Conservation (phyloP, 1,140 invertebrate genomes). For the Anastrepha ludens region DNA sequence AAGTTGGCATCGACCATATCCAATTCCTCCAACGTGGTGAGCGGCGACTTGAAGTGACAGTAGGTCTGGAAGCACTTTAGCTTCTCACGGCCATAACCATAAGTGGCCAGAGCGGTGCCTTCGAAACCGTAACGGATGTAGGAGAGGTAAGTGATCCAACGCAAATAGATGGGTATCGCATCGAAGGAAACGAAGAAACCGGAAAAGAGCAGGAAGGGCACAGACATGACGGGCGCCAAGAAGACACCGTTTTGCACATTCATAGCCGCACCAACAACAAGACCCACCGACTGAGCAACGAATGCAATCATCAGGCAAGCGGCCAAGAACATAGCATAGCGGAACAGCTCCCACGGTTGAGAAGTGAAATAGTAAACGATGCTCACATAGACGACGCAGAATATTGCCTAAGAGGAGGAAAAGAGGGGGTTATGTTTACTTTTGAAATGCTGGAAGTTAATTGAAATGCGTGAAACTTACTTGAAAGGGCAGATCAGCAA, state of each 20-base stretch:
- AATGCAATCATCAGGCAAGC: constrained; percentile 94
- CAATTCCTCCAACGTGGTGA: constrained; percentile 92
- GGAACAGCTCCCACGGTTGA: constrained; percentile 88
- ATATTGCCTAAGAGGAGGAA: constrained; percentile 81
- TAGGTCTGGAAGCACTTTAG: constrained; percentile 86
- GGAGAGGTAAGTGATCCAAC: constrained; percentile 96
- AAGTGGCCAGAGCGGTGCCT: constrained; percentile 94
- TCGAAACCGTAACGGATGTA: constrained; percentile 98
- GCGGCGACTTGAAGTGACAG: constrained; percentile 92
- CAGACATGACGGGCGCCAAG: constrained; percentile 95
- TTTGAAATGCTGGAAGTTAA: neutral
- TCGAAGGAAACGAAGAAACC: constrained; percentile 98
- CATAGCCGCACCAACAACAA: constrained; percentile 96
- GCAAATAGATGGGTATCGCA: constrained; percentile 94
- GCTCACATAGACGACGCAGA: constrained; percentile 92
- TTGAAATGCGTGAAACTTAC: constrained; percentile 75
- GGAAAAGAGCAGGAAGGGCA: constrained; percentile 94
- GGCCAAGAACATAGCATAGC: constrained; percentile 92
- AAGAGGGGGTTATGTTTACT: too few relatives aligned
- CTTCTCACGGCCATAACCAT: constrained; percentile 88
- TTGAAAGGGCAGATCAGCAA: constrained; percentile 97
- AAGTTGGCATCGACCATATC: constrained; percentile 88
- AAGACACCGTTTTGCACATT: constrained; percentile 96
- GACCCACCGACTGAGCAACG: constrained; percentile 95
- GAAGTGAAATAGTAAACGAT: constrained; percentile 97